These are phyloP conservation scores for Channallabes apus DNA, from an alignment of 2,797 vertebrate species.

Conservation along the genomic window DNA sequence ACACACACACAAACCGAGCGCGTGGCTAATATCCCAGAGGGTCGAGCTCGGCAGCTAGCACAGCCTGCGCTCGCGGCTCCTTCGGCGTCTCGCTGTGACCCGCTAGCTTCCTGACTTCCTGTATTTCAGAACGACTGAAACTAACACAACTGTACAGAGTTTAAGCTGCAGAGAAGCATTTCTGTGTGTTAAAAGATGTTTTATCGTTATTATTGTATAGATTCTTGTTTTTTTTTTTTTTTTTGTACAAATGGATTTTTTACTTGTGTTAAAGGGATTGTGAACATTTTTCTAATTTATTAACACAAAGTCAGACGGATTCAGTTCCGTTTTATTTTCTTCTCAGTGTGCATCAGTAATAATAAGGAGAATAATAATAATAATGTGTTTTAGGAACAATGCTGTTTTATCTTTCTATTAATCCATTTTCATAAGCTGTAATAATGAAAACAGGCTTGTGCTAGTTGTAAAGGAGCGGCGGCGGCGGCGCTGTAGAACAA, in stretches of 20 bases:
- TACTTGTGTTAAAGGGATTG: constrained; percentile 48
- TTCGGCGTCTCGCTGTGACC: constrained; percentile 55
- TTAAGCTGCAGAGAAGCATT: constrained; percentile 60
- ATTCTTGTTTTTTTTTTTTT: constrained; percentile 40
- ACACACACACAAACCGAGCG: not conserved
- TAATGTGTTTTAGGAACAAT: no score
- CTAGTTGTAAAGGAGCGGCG: not conserved
- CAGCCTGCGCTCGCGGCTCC: constrained; percentile 46
- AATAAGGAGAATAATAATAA: not conserved
- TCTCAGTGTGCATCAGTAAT: not conserved
- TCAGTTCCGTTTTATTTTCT: not conserved
- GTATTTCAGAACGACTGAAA: constrained; percentile 54
- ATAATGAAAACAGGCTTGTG: not conserved
- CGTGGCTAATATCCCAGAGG: constrained; percentile 33
- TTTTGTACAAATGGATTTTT: constrained; percentile 87
- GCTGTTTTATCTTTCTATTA: not conserved
- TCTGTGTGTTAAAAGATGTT: constrained; percentile 69
- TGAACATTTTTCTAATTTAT: constrained; percentile 27
- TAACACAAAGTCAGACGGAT: constrained; percentile 8
- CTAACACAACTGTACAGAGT: constrained; percentile 67
- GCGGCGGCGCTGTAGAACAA: not conserved
- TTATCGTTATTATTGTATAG: constrained; percentile 79
- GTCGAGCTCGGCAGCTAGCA: constrained; percentile 76
- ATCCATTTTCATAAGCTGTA: not conserved
- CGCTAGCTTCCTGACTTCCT: constrained; percentile 49